Evolutionary conservation across 2,888 invertebrate species (phyloP).

Genomic region (Xestia rhomboidea): DNA sequence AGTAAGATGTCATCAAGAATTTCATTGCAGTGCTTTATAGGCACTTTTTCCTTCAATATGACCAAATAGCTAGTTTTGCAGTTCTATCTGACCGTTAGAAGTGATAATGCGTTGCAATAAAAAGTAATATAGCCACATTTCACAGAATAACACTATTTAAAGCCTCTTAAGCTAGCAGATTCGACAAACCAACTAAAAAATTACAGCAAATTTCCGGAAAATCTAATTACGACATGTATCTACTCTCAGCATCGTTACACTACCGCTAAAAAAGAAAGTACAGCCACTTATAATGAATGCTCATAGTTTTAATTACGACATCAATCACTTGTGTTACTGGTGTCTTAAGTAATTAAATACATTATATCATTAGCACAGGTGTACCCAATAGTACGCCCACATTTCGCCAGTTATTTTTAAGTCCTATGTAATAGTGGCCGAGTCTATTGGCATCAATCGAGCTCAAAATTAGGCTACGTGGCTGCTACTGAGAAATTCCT

Average conservation of each 20-base stretch:
- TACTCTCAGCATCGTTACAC: constrained; percentile 11
- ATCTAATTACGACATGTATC: constrained; percentile 20
- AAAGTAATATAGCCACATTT: background rate
- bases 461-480: background rate
- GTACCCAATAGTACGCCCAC: background rate
- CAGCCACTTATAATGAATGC: background rate
- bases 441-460: background rate
- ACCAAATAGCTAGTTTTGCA: background rate
- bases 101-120: too few species aligned
- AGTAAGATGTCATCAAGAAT: too few species aligned
- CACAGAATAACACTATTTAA: background rate
- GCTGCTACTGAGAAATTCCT: background rate
- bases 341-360: constrained; percentile 15
- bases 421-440: background rate
- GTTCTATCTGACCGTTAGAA: background rate
- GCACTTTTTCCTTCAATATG: background rate
- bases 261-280: constrained; percentile 46
- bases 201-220: background rate
- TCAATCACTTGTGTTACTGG: constrained; percentile 29
- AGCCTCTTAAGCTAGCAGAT: background rate
- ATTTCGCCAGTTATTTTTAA: background rate
- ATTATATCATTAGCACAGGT: background rate
- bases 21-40: too few species aligned
- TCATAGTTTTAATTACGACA: constrained; percentile 43
- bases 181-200: background rate